phyloP scores from a whole-genome alignment of 2,113 vertebrate species.

The Tetraodon nigroviridis region DNA sequence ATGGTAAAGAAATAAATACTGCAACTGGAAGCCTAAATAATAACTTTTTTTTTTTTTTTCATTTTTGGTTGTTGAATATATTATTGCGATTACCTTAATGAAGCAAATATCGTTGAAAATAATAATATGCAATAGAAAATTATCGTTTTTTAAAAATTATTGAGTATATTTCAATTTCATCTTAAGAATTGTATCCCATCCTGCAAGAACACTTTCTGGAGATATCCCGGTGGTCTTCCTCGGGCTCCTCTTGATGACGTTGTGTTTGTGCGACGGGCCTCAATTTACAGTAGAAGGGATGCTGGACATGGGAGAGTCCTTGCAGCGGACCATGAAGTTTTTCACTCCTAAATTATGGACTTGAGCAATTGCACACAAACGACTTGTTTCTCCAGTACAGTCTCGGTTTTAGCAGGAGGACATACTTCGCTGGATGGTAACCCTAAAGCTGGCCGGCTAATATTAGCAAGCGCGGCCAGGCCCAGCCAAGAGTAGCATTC shows the following conservation, averaged over 20 bases:
- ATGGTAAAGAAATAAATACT: no score
- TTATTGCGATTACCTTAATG: no score
- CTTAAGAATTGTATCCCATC: no score
- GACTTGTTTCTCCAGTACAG: not conserved
- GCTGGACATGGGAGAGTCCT: conserved; percentile 41
- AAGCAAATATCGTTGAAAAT: no score
- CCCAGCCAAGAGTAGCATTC: conserved; percentile 20
- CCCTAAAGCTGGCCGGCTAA: conserved; percentile 21
- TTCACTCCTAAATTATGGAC: not conserved
- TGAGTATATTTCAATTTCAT: no score
- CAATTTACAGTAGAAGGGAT: conserved; percentile 1
- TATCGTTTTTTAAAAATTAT: no score
- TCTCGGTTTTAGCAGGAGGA: not conserved
- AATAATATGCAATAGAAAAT: no score
- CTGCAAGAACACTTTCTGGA: no score
- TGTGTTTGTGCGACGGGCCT: conserved; percentile 53
- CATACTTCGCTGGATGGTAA: not conserved
- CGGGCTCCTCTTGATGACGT: conserved; percentile 7
- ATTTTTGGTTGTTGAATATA: no score
- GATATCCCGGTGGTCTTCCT: no score
- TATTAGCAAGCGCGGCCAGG: conserved; percentile 34
- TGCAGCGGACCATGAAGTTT: not conserved
- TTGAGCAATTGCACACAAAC: not conserved
- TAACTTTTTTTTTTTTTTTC: no score
- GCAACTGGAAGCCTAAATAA: no score